phyloP scores from a whole-genome alignment of 2,888 invertebrate genomes.

The Drosophila neotestacea region DNA sequence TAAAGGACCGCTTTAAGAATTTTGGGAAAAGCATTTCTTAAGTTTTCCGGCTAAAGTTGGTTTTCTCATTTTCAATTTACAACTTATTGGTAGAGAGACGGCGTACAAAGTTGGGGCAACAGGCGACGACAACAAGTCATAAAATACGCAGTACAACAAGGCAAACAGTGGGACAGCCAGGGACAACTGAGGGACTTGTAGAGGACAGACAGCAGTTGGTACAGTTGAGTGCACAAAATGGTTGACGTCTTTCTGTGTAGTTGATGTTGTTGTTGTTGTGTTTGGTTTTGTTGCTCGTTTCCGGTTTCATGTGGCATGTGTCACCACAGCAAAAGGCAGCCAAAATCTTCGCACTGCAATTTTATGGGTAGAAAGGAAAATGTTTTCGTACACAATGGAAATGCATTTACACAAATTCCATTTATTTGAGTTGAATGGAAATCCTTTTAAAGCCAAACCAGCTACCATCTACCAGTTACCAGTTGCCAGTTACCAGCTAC shows the following conservation, averaged over 20 bases:
- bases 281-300: constrained; percentile 42
- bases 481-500: constrained; percentile 28
- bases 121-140: constrained; percentile 63
- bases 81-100: constrained; percentile 21
- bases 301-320: constrained; percentile 71
- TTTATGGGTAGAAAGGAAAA: constrained; percentile 23
- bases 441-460: constrained; percentile 35
- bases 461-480: constrained; percentile 31
- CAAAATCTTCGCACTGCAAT: constrained; percentile 53
- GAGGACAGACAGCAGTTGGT: constrained; percentile 47
- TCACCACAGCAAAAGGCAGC: constrained; percentile 55
- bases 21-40: background rate
- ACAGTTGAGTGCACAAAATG: constrained; percentile 72
- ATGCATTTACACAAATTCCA: constrained; percentile 59
- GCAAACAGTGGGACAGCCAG: constrained; percentile 33
- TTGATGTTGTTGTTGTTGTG: constrained; percentile 9
- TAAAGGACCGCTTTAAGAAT: background rate
- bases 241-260: constrained; percentile 47
- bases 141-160: constrained; percentile 66
- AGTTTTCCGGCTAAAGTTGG: constrained; percentile 29
- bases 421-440: constrained; percentile 38
- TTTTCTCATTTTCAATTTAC: constrained; percentile 55
- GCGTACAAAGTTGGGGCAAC: constrained; percentile 30
- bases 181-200: background rate
- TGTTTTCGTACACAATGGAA: constrained; percentile 40